Conservation (phyloP, 2,888 invertebrate species). For the Coenonympha glycerion region DNA sequence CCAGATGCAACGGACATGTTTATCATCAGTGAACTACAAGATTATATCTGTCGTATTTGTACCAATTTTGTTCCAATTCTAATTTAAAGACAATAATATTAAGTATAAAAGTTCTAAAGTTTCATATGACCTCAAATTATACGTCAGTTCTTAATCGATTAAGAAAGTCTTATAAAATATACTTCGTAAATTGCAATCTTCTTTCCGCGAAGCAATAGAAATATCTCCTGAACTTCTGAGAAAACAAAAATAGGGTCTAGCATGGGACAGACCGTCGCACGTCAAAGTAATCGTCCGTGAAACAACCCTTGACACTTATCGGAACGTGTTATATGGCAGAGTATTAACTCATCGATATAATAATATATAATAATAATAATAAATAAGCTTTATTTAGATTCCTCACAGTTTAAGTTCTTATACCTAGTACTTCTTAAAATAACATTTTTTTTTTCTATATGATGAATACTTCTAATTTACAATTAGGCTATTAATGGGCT, state of each 20-base stretch:
- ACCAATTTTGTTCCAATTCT: background rate
- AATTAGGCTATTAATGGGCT: no score
- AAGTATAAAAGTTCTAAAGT: no score
- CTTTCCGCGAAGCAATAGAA: conserved; percentile 5
- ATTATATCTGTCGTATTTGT: background rate
- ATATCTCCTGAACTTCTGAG: conserved; percentile 31
- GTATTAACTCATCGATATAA: conserved; percentile 33
- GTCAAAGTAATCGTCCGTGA: conserved; percentile 60
- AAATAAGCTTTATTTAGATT: no score
- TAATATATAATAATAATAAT: conserved; percentile 27
- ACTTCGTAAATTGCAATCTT: no score
- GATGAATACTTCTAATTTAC: no score
- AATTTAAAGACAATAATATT: background rate
- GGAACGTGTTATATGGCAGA: conserved; percentile 46
- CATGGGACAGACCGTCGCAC: conserved; percentile 12
- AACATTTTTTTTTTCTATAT: no score
- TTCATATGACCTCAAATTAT: no score
- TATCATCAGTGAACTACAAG: conserved; percentile 4
- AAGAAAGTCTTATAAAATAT: no score
- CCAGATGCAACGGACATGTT: conserved; percentile 1
- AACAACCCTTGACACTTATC: conserved; percentile 68
- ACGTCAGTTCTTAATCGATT: no score
- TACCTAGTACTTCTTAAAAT: no score
- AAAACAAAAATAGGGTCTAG: conserved; percentile 24
- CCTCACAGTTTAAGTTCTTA: no score